Percentiles rank a stretch among this genome's conserved stretches.
phyloP scores from a whole-genome alignment of 2,888 invertebrate genomes.

The Andrena dorsata region DNA sequence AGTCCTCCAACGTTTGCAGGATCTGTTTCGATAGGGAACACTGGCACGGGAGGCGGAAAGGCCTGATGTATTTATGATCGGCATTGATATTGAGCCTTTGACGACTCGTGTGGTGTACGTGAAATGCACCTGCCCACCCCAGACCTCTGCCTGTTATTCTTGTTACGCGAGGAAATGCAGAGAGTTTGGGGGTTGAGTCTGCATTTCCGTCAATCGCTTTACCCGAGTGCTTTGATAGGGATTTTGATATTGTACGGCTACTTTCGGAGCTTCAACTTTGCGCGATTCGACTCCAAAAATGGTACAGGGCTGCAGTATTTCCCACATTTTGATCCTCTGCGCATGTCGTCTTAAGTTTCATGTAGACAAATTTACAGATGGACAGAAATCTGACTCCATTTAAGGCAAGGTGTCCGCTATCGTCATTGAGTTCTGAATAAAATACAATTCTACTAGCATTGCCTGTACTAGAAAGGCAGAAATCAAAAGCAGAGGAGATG shows the following conservation, averaged over 20 bases:
- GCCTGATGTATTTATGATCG: slow-evolving; percentile 53
- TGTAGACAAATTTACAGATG: no score
- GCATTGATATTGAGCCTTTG: slow-evolving; percentile 29
- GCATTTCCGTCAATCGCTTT: slow-evolving; percentile 17
- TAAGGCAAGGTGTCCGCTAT: background rate
- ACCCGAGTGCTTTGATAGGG: background rate
- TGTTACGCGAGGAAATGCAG: slow-evolving; percentile 4
- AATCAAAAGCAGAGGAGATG: no score
- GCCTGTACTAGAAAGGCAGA: no score
- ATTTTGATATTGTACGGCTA: background rate
- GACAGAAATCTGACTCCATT: no score
- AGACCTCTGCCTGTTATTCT: background rate
- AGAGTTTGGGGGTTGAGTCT: background rate
- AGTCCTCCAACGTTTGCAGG: slow-evolving; percentile 29
- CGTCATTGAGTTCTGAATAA: background rate
- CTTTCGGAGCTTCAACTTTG: background rate
- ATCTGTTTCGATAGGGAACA: slow-evolving; percentile 31
- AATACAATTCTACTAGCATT: no score
- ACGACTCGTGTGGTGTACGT: slow-evolving; percentile 12
- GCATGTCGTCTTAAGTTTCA: no score
- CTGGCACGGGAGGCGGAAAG: background rate
- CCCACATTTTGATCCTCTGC: no score
- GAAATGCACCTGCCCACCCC: slow-evolving; percentile 9
- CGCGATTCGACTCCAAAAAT: background rate
- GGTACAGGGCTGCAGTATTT: background rate